Conservation (phyloP, 2,888 invertebrate species). For the Drosophila infuscata region DNA sequence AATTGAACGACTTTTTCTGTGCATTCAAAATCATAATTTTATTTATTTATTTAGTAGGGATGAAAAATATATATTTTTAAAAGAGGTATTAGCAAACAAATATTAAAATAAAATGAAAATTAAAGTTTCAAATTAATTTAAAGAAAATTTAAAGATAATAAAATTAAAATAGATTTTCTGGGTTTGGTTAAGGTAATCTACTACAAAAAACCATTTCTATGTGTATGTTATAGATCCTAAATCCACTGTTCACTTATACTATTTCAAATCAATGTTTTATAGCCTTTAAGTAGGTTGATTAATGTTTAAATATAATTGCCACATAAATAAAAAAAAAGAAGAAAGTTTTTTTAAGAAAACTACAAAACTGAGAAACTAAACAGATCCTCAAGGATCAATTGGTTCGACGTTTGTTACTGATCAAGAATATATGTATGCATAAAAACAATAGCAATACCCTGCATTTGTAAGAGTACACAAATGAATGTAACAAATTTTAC, state of each 20-base stretch:
- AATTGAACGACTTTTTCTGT: neutral
- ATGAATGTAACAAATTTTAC: conserved; percentile 71
- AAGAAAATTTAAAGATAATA: neutral
- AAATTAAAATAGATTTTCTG: neutral
- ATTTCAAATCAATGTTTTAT: no score
- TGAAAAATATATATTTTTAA: no score
- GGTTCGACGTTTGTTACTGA: neutral
- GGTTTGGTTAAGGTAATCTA: neutral
- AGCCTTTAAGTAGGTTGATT: no score
- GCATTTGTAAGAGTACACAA: neutral
- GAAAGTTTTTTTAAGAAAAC: neutral
- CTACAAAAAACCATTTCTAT: no score
- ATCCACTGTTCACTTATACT: no score
- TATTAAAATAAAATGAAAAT: neutral
- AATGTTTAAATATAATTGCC: no score
- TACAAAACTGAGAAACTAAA: neutral
- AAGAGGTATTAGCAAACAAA: no score
- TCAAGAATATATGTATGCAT: neutral
- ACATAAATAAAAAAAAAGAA: no score
- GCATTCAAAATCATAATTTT: neutral
- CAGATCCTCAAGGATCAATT: no score
- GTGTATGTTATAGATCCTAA: no score
- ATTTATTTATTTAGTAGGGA: no score
- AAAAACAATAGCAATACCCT: neutral
- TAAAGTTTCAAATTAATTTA: neutral